Conservation (phyloP, 1,140 invertebrate genomes). For the Drosophila pectinifera region DNA sequence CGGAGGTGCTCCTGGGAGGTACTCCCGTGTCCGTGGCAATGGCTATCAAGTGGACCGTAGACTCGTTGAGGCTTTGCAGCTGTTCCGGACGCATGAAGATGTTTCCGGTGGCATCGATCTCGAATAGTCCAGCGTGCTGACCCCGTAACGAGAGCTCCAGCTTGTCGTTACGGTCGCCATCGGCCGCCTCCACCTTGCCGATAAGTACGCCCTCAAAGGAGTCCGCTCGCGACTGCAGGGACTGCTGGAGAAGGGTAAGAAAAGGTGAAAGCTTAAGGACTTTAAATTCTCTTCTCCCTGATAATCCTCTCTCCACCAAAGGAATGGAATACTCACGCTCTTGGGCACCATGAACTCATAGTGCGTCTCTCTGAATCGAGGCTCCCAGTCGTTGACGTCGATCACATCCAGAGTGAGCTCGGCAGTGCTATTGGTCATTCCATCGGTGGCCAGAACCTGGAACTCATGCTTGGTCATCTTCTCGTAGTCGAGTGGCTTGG, state of each 20-base stretch:
- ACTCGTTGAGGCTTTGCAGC: constrained; percentile 86
- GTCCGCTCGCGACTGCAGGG: constrained; percentile 68
- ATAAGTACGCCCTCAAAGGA: constrained; percentile 84
- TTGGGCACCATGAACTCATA: constrained; percentile 90
- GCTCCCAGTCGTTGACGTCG: constrained; percentile 97
- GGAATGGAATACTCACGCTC: constrained; percentile 62
- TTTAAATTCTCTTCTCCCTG: background rate
- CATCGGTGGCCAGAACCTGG: constrained; percentile 93
- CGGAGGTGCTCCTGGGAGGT: constrained; percentile 80
- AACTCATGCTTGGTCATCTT: constrained; percentile 90
- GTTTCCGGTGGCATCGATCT: constrained; percentile 86
- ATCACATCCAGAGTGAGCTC: constrained; percentile 92
- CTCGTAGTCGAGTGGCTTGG: constrained; percentile 93
- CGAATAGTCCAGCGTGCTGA: constrained; percentile 88
- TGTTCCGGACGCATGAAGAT: constrained; percentile 85
- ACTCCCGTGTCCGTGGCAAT: constrained; percentile 90
- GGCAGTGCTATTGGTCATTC: constrained; percentile 86
- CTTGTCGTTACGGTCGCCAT: constrained; percentile 92
- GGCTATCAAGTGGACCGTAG: constrained; percentile 89
- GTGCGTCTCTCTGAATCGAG: constrained; percentile 93
- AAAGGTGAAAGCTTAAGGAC: background rate
- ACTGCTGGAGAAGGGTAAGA: constrained; percentile 47
- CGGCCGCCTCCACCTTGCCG: constrained; percentile 90
- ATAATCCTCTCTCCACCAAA: too few species aligned
- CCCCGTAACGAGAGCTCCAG: constrained; percentile 90